phyloP scores from a whole-genome alignment of 1,140 invertebrate species.

The Danaus plexippus region DNA sequence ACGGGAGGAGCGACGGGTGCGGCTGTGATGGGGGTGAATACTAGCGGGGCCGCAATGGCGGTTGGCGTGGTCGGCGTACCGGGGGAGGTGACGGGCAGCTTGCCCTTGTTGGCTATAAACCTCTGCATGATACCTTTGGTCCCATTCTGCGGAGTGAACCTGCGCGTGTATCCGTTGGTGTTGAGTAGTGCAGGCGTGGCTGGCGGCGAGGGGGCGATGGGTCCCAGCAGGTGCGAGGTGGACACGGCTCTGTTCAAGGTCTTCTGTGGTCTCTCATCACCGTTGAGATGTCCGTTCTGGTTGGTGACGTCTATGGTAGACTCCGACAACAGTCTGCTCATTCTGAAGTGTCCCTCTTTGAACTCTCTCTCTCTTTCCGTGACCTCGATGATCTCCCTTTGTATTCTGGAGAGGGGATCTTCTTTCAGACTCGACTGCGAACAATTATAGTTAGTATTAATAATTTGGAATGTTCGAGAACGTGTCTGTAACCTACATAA shows the following conservation, averaged over 20 bases:
- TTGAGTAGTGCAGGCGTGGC: constrained; percentile 37
- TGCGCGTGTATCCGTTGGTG: constrained; percentile 66
- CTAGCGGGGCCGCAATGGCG: constrained; percentile 30
- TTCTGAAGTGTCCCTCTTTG: constrained; percentile 73
- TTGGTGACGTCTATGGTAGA: constrained; percentile 57
- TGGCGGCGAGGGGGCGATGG: constrained; percentile 49
- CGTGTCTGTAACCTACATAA: constrained; percentile 15
- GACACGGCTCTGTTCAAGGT: constrained; percentile 74
- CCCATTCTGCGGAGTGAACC: constrained; percentile 74
- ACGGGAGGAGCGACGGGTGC: constrained; percentile 47
- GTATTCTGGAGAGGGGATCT: constrained; percentile 76
- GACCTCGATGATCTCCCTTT: constrained; percentile 79
- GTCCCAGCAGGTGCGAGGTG: constrained; percentile 72
- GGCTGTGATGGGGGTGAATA: constrained; percentile 35
- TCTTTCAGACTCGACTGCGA: constrained; percentile 71
- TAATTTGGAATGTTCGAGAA: not conserved
- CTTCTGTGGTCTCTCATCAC: constrained; percentile 61
- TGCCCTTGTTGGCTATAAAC: constrained; percentile 82
- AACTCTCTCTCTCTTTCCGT: constrained; percentile 78
- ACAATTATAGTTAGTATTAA: constrained; percentile 3
- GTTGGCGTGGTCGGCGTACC: constrained; percentile 38
- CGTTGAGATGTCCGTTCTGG: constrained; percentile 56
- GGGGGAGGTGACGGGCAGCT: constrained; percentile 64
- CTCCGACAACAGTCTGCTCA: constrained; percentile 60
- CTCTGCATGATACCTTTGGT: constrained; percentile 84